These are phyloP conservation scores for Leptoteleia sp. DNA, from an alignment of 1,140 invertebrate species.

Conservation along the genomic window DNA sequence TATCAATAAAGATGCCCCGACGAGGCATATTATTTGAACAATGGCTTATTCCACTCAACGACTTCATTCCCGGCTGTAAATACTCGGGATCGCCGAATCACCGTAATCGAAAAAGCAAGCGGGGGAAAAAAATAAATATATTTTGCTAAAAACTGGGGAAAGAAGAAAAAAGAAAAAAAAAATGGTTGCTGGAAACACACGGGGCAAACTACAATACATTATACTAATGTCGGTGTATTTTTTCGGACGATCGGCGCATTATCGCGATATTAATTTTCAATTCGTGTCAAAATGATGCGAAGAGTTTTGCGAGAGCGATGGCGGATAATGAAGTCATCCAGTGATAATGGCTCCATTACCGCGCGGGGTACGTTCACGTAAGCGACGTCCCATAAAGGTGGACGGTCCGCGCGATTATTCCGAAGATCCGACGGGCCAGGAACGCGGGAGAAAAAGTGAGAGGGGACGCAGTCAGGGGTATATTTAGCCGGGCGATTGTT, in stretches of 20 bases:
- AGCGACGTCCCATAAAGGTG: constrained; percentile 68
- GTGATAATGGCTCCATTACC: constrained; percentile 82
- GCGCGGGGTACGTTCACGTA: constrained; percentile 66
- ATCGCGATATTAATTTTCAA: constrained; percentile 65
- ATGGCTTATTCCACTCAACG: constrained; percentile 28
- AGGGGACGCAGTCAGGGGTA: constrained; percentile 72
- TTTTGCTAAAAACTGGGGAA: too few species aligned
- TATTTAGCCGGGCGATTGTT: constrained; percentile 81
- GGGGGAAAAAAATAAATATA: neutral
- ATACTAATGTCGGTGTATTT: constrained; percentile 47
- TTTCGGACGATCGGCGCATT: constrained; percentile 56
- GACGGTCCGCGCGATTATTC: constrained; percentile 57
- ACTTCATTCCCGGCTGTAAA: constrained; percentile 34
- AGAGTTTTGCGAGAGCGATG: constrained; percentile 69
- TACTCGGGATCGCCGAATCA: constrained; percentile 1
- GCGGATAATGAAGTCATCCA: constrained; percentile 81
- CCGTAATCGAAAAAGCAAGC: neutral
- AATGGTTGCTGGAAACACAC: neutral
- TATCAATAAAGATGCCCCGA: constrained; percentile 49
- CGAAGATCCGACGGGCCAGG: constrained; percentile 43
- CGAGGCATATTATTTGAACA: constrained; percentile 49
- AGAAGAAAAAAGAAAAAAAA: neutral
- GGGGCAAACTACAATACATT: constrained; percentile 22
- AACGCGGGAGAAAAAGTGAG: too few species aligned
- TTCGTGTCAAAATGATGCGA: constrained; percentile 50